phyloP scores from a whole-genome alignment of 2,797 vertebrate species.

The Aythya fuligula region DNA sequence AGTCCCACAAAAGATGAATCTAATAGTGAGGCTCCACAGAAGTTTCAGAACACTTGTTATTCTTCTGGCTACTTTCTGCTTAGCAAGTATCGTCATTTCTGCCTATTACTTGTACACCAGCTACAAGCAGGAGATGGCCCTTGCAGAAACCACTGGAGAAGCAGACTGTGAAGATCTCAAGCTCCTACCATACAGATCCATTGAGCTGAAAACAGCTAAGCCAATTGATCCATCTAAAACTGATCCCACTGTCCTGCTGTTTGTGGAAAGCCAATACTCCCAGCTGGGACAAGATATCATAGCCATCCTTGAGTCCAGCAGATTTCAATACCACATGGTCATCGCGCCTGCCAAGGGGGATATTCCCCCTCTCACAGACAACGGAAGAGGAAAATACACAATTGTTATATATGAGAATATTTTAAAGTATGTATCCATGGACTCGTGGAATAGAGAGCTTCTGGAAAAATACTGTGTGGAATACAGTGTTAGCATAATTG shows the following conservation, averaged over 20 bases:
- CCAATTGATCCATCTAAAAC: constrained; percentile 90
- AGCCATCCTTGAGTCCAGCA: constrained; percentile 93
- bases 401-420: constrained; percentile 96
- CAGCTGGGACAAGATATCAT: constrained; percentile 96
- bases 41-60: constrained; percentile 90
- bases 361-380: constrained; percentile 91
- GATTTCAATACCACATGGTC: constrained; percentile 92
- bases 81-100: constrained; percentile 91
- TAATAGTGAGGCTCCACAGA: constrained; percentile 84
- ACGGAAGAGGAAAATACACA: constrained; percentile 89
- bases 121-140: constrained; percentile 90
- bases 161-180: constrained; percentile 87
- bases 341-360: constrained; percentile 95
- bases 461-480: constrained; percentile 97
- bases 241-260: constrained; percentile 88
- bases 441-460: constrained; percentile 94
- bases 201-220: constrained; percentile 86
- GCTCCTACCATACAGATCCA: constrained; percentile 84
- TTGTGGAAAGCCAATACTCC: constrained; percentile 97
- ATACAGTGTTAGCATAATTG: constrained; percentile 95
- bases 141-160: constrained; percentile 85
- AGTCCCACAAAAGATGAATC: constrained; percentile 84
- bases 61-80: constrained; percentile 92
- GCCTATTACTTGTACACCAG: constrained; percentile 94
- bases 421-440: constrained; percentile 93